These are phyloP conservation scores for Psilanteris sp. DNA, from an alignment of 1,140 invertebrate species.

Conservation along the genomic window DNA sequence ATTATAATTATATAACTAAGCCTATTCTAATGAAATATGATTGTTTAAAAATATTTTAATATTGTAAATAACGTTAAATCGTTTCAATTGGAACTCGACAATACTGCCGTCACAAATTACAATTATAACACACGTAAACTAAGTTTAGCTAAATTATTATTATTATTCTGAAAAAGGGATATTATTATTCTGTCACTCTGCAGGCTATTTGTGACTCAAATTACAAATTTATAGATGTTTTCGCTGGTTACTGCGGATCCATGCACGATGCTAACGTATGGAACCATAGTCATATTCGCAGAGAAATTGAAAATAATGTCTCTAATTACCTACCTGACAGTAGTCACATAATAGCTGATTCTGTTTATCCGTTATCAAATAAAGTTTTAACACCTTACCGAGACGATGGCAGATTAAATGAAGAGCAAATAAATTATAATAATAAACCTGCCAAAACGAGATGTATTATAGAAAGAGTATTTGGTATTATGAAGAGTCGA, in stretches of 20 bases:
- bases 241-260: slow-evolving; percentile 61
- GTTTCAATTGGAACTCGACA: too few species aligned
- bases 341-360: slow-evolving; percentile 52
- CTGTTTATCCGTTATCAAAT: slow-evolving; percentile 51
- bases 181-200: too few species aligned
- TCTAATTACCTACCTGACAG: slow-evolving; percentile 30
- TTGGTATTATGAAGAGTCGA: slow-evolving; percentile 4
- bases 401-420: slow-evolving; percentile 40
- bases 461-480: slow-evolving; percentile 4
- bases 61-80: too few species aligned
- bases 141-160: too few species aligned
- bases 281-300: slow-evolving; percentile 24
- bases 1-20: too few species aligned
- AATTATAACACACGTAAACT: too few species aligned
- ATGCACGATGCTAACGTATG: slow-evolving; percentile 24
- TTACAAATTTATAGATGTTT: slow-evolving; percentile 61
- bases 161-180: too few species aligned
- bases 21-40: too few species aligned
- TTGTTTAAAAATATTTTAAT: too few species aligned
- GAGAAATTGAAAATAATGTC: slow-evolving; percentile 18
- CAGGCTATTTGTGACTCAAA: slow-evolving; percentile 38
- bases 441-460: slow-evolving; percentile 5
- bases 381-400: slow-evolving; percentile 51
- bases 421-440: slow-evolving; percentile 6
- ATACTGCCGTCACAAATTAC: too few species aligned